A percentile compares a stretch with the other conserved stretches of the same genome.
These are phyloP conservation scores for Suricata suricatta DNA, from an alignment of 2,113 vertebrate genomes.

Conservation along the genomic window DNA sequence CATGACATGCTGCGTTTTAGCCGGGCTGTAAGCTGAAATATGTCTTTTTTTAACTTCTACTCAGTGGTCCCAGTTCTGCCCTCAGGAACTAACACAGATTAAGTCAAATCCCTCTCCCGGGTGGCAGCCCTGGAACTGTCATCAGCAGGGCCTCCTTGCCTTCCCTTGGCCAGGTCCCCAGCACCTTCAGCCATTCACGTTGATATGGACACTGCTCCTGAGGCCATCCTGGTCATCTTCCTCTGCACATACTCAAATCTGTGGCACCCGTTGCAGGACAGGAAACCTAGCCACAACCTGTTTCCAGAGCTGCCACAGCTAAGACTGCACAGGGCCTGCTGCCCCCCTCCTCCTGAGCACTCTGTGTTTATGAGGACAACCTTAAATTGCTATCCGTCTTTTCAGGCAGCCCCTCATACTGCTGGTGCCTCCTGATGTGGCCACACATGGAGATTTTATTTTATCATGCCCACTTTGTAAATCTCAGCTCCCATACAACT, in stretches of 20 bases:
- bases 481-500: neutral
- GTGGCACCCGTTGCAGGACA: neutral
- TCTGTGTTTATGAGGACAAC: neutral
- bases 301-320: neutral
- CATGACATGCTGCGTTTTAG: conserved; percentile 55
- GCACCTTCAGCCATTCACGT: neutral
- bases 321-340: neutral
- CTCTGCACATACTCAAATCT: neutral
- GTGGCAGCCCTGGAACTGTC: neutral
- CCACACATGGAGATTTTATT: neutral
- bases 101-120: conserved; percentile 28
- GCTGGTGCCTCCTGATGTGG: neutral
- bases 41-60: conserved; percentile 63
- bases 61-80: conserved; percentile 59
- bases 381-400: neutral
- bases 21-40: conserved; percentile 58
- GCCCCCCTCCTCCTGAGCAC: fast-evolving
- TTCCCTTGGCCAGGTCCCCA: neutral
- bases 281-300: neutral
- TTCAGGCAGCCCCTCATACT: neutral
- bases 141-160: neutral
- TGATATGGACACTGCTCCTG: neutral
- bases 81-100: conserved; percentile 45
- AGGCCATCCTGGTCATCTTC: neutral
- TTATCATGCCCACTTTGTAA: neutral